phyloP scores from a whole-genome alignment of 37 sponge, comb jelly and placozoan species.

The Hexactinellida sp. region DNA sequence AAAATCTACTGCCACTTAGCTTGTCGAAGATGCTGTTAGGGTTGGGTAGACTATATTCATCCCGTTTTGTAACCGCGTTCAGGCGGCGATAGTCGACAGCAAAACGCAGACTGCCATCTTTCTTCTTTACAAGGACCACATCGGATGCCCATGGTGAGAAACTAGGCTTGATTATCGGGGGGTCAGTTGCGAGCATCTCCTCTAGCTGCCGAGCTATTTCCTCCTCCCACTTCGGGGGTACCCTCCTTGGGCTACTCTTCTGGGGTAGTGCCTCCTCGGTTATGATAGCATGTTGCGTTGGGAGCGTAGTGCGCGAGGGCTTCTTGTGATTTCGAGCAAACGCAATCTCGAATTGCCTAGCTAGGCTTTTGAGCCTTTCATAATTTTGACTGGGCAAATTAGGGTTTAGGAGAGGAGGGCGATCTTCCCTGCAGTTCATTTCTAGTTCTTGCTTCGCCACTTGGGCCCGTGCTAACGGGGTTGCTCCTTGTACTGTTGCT shows the following conservation, averaged over 20 bases:
- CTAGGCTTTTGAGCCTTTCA: background rate
- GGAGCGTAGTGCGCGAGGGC: background rate
- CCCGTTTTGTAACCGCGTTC: constrained; percentile 15
- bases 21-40: constrained; percentile 17
- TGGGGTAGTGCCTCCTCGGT: constrained; percentile 2
- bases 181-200: background rate
- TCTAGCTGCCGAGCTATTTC: constrained; percentile 7
- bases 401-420: background rate
- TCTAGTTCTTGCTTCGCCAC: background rate
- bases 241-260: background rate
- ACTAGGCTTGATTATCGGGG: constrained; percentile 5
- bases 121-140: constrained; percentile 19
- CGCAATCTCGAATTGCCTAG: background rate
- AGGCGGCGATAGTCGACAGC: constrained; percentile 15
- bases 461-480: background rate
- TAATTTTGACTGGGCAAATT: background rate
- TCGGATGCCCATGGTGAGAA: constrained; percentile 11
- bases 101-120: too few relatives aligned
- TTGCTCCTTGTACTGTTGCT: background rate
- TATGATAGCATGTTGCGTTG: background rate
- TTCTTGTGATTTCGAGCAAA: background rate
- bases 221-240: background rate
- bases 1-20: background rate
- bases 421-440: background rate
- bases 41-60: too few relatives aligned